These are phyloP conservation scores for Trichechus manatus DNA, from an alignment of 2,113 vertebrate genomes.

Conservation along the genomic window DNA sequence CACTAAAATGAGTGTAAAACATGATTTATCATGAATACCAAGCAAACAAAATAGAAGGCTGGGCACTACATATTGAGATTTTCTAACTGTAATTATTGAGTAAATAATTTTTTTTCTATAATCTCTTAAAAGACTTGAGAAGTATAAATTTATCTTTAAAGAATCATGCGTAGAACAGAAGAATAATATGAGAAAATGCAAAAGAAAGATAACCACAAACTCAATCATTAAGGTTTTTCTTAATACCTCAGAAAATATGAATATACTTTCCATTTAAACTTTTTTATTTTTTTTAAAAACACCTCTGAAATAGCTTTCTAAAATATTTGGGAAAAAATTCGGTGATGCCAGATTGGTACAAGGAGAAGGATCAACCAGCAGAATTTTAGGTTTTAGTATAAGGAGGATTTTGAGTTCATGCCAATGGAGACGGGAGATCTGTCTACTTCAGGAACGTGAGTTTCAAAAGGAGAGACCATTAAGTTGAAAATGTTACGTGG, in stretches of 20 bases:
- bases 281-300: no score
- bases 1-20: constrained; percentile 77
- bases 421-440: constrained; percentile 85
- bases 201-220: constrained; percentile 74
- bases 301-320: constrained; percentile 65
- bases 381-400: constrained; percentile 93
- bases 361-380: constrained; percentile 88
- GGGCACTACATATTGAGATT: constrained; percentile 74
- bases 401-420: constrained; percentile 90
- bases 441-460: constrained; percentile 88
- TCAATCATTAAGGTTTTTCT: not conserved
- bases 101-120: constrained; percentile 62
- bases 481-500: constrained; percentile 85
- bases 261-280: constrained; percentile 61
- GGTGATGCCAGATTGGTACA: constrained; percentile 92
- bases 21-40: constrained; percentile 83
- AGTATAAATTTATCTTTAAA: constrained; percentile 82
- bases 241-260: constrained; percentile 77
- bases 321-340: constrained; percentile 81
- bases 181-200: constrained; percentile 88
- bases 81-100: constrained; percentile 53
- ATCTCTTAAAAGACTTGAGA: constrained; percentile 68
- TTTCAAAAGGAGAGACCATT: constrained; percentile 88
- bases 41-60: constrained; percentile 83
- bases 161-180: constrained; percentile 86